phyloP scores from a whole-genome alignment of 1,140 invertebrate species.

The Drosophila sturtevanti region DNA sequence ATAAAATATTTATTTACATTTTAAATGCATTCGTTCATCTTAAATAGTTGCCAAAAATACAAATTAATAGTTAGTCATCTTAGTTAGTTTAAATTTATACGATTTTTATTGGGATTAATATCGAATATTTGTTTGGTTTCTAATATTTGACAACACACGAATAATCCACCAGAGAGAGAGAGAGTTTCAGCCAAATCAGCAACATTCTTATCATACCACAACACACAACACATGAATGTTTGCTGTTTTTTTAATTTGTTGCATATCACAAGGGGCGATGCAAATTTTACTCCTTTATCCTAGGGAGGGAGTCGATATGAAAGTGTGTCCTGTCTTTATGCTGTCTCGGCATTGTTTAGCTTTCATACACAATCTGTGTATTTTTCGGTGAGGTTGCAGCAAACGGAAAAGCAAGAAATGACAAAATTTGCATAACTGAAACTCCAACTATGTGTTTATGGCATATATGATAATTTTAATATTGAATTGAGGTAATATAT shows the following conservation, averaged over 20 bases:
- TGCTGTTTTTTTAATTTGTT: neutral
- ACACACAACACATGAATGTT: slow-evolving; percentile 12
- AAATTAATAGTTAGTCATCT: neutral
- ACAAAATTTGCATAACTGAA: slow-evolving; percentile 25
- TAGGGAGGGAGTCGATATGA: slow-evolving; percentile 23
- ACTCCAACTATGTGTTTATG: neutral
- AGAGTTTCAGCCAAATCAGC: neutral
- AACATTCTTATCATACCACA: slow-evolving; percentile 23
- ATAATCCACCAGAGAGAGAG: neutral
- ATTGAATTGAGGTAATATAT: too few species aligned
- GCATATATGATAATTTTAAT: too few species aligned
- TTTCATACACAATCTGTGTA: slow-evolving; percentile 31
- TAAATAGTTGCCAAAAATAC: neutral
- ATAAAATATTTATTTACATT: too few species aligned
- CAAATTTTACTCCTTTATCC: neutral
- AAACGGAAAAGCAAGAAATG: slow-evolving; percentile 23
- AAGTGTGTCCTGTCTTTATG: slow-evolving; percentile 23
- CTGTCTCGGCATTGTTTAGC: slow-evolving; percentile 40
- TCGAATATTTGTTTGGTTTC: neutral
- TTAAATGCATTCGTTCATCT: too few species aligned
- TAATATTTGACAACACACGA: neutral
- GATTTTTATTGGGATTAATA: neutral
- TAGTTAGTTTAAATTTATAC: neutral
- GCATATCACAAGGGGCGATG: neutral
- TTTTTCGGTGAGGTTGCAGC: slow-evolving; percentile 12